phyloP scores from a whole-genome alignment of 1,140 invertebrate species.

The Trachymyrmex cornetzi region DNA sequence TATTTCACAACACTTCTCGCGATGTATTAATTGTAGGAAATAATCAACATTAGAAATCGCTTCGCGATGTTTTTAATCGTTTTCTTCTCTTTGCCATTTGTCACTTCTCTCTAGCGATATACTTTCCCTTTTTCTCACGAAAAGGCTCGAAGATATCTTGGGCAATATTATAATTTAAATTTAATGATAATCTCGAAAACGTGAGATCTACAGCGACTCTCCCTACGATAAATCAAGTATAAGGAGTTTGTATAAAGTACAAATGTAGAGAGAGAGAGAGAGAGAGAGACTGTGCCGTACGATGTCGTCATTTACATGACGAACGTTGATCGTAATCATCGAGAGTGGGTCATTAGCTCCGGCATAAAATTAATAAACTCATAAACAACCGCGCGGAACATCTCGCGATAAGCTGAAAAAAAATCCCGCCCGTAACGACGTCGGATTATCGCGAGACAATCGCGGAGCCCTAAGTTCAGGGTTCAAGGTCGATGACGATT shows the following conservation, averaged over 20 bases:
- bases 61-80: neutral
- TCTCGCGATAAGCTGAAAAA: slow-evolving; percentile 41
- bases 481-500: slow-evolving; percentile 53
- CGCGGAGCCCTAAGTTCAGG: slow-evolving; percentile 37
- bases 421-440: slow-evolving; percentile 13
- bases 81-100: slow-evolving; percentile 60
- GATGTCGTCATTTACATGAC: slow-evolving; percentile 13
- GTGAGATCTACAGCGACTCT: neutral
- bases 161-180: neutral
- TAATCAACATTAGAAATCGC: slow-evolving; percentile 73
- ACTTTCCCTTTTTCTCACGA: neutral
- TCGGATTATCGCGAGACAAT: slow-evolving; percentile 45
- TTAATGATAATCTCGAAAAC: neutral
- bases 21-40: slow-evolving; percentile 82
- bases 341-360: slow-evolving; percentile 26
- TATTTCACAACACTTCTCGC: slow-evolving; percentile 50
- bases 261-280: neutral
- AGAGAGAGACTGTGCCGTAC: neutral
- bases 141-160: neutral
- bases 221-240: neutral
- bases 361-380: slow-evolving; percentile 56
- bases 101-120: slow-evolving; percentile 41
- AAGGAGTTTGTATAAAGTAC: neutral
- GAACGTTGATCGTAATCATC: slow-evolving; percentile 28
- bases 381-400: slow-evolving; percentile 33